Evolutionary conservation across 2,113 vertebrate species (phyloP).

Genomic region (Oxyura jamaicensis): DNA sequence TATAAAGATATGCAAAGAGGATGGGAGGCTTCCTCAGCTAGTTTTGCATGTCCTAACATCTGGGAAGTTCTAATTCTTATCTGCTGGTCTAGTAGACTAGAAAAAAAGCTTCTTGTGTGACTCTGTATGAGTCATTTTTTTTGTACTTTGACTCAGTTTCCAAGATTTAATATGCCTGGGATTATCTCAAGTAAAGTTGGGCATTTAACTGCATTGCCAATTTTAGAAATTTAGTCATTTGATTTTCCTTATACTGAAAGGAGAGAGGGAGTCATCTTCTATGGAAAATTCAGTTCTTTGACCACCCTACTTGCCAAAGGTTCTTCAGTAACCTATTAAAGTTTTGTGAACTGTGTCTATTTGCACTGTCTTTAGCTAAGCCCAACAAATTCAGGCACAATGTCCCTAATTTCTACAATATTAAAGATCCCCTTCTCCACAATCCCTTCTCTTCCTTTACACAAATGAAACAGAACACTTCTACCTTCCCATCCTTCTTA

Average conservation of each 20-base stretch:
- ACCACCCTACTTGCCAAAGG: neutral
- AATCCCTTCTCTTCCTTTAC: neutral
- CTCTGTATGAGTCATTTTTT: accelerated
- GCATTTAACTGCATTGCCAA: neutral
- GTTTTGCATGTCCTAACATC: neutral
- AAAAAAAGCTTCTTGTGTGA: neutral
- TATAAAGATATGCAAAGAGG: accelerated
- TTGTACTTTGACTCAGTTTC: neutral
- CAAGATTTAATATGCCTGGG: neutral
- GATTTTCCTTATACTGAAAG: neutral
- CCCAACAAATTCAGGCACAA: neutral
- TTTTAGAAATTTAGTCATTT: neutral
- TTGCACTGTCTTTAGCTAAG: neutral
- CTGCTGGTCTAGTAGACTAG: neutral
- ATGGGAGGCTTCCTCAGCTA: accelerated
- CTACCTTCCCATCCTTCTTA: accelerated
- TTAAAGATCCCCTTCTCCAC: neutral
- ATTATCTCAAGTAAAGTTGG: neutral
- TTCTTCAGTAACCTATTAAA: neutral
- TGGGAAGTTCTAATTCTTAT: neutral
- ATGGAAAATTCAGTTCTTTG: neutral
- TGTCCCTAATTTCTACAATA: neutral
- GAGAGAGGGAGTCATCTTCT: neutral
- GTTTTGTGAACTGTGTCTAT: neutral
- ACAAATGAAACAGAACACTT: neutral